Percentiles rank a stretch among this genome's conserved stretches.
phyloP scores from a whole-genome alignment of 2,113 vertebrate species.

The Phalacrocorax pelagicus region DNA sequence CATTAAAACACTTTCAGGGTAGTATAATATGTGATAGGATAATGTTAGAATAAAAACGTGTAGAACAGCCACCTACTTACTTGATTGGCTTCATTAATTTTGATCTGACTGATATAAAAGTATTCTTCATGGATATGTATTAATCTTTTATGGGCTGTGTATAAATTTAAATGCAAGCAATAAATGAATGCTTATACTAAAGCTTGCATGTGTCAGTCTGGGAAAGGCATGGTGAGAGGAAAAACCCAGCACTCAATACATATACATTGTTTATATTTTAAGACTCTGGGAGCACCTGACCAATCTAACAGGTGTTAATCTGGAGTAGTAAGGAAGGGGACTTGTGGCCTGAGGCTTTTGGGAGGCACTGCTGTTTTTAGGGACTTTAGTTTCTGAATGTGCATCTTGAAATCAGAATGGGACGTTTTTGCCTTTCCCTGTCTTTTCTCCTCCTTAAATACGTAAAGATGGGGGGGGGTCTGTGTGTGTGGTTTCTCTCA shows the following conservation, averaged over 20 bases:
- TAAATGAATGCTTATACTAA: neutral
- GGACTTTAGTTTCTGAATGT: neutral
- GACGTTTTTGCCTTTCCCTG: neutral
- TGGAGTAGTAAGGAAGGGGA: neutral
- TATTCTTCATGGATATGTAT: constrained; percentile 53
- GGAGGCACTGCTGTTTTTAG: neutral
- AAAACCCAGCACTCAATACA: neutral
- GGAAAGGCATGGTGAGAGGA: neutral
- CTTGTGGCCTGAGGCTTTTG: neutral
- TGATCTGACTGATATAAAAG: constrained; percentile 63
- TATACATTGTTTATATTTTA: neutral
- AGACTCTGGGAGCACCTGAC: neutral
- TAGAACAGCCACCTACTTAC: constrained; percentile 61
- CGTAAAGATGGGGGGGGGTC: neutral
- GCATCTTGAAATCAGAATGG: neutral
- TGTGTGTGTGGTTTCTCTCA: too few relatives aligned
- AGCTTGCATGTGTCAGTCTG: neutral
- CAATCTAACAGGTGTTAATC: neutral
- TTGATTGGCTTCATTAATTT: constrained; percentile 69
- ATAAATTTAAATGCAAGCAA: constrained; percentile 55
- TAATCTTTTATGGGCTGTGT: constrained; percentile 63
- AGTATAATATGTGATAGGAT: constrained; percentile 21
- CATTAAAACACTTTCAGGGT: constrained; percentile 42
- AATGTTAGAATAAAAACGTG: constrained; percentile 56
- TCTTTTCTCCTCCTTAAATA: neutral